Evolutionary conservation across 1,140 invertebrate species (phyloP), one percentile per base, ranked within the genome.

Genomic region (Druon quercuslanigerum): DNA sequence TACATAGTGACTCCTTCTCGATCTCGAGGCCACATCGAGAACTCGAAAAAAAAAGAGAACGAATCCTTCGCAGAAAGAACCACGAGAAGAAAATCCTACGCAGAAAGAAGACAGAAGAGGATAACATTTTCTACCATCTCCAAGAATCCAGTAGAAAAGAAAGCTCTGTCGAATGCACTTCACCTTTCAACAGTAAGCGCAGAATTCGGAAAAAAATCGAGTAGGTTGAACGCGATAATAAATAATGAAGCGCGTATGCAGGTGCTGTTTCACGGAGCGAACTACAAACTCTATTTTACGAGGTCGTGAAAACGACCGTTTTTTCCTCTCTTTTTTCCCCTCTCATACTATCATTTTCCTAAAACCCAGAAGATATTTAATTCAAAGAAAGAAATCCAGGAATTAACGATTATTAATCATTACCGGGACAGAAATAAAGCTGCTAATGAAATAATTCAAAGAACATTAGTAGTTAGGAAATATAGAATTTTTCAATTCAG

Each of bases 1-100:
- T 79, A 84, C 89, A 78, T 90, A 90, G 86, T 87, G 83, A 85
- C 79, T 79, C 73, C 82, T 84, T 83, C 79, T 81, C 79, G 83
- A 80, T 71, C 81, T 77, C 80, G 74, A 78, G 79, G 74, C 81
- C 79, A 80, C 78, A 77, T 80, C 20, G 60, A 40, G 25, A 33
- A 0, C 60, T 73, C 82, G 79, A 70, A 77, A 71, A 71, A 77
- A 75, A 71, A 79, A 80, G 72, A 78, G 51, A 71, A 75, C 71
- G 25, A 33, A 33, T 3, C 25, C 25, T 33, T 5, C 25, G 2
- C 25, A 33, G 25, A 33, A 33, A 33, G 4, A 33, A 3, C 25
- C 25, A 33, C 2, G 25, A 33, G 25, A 3, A 5, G 5, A 33
- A 33, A 33, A 33, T 33, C 25, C 25, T 33, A 33, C 25, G 25